Evolutionary conservation across 53 echinoderm and acorn worm genomes (phyloP), one percentile per base, ranked within the genome.

Genomic region (Echinometra lucunter): DNA sequence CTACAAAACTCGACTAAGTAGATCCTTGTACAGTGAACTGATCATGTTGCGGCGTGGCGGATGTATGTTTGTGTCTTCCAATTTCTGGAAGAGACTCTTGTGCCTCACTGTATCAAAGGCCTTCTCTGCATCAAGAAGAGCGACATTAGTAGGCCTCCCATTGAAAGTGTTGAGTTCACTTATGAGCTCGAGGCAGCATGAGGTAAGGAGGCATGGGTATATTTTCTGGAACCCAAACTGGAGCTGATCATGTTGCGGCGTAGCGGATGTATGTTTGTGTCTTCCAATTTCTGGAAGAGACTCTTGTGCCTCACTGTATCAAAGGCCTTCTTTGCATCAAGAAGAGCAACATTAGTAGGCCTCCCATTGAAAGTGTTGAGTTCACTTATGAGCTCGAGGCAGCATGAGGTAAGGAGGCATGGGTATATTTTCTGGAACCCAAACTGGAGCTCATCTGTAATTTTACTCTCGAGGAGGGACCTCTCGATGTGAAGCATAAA

Each of bases 381-480:
- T 12, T 72, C 72, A 6, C 28, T 72, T 30, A 34, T 10, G 69
- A 69, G 12, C 9, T 69, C 13, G 18, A 19, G 9, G n/a, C n/a
- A n/a, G n/a, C n/a, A n/a, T n/a, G n/a, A n/a, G n/a, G n/a, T n/a
- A n/a, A n/a, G n/a, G n/a, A 28, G 5, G 69, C 69, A 69, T 10
- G 72, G 32, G 35, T 10, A 27, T 27, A 2, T 2, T 72, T 72
- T 34, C 19, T 35, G 19, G 19, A 72, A 72, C 1, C 72, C 72
- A 35, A 72, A 72, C 72, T 72, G 72, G 72, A 72, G 72, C 37
- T 72, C 72, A 72, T 72, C 72, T 32, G 72, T 30, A 13, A 35
- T 72, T 30, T 72, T 12, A 35, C 13, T 30, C 32, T 34, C 4
- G 6, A 34, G 72, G 9, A 19, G 72, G 6, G 30, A 35, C 6